These are phyloP conservation scores for Apodemia mormo DNA, from an alignment of 2,888 invertebrate genomes.

Conservation along the genomic window DNA sequence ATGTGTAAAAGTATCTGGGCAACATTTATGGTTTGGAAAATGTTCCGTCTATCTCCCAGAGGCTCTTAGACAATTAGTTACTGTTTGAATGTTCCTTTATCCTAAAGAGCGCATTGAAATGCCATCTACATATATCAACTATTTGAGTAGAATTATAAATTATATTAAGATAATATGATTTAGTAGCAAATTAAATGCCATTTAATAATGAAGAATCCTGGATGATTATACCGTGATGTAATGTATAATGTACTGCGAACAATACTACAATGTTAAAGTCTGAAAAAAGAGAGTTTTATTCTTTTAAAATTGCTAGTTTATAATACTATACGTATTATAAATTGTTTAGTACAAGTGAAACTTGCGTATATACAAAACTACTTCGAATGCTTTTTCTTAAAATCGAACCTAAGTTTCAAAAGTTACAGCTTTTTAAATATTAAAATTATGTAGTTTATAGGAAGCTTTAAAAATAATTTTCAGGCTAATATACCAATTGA, in stretches of 20 bases:
- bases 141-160: slow-evolving; percentile 11
- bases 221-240: not conserved
- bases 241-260: not conserved
- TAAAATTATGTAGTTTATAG: too few relatives aligned
- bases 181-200: slow-evolving; percentile 1
- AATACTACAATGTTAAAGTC: not conserved
- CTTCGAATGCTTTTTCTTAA: too few relatives aligned
- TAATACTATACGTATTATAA: too few relatives aligned
- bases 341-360: too few relatives aligned
- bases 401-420: too few relatives aligned
- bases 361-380: too few relatives aligned
- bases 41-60: not conserved
- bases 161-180: slow-evolving; percentile 9
- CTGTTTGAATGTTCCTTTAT: slow-evolving; percentile 10
- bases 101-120: slow-evolving; percentile 12
- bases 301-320: too few relatives aligned
- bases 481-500: too few relatives aligned
- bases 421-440: too few relatives aligned
- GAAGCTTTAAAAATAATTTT: too few relatives aligned
- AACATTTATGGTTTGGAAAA: not conserved
- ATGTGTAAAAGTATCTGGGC: too few relatives aligned
- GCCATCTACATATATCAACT: slow-evolving; percentile 13
- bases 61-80: not conserved
- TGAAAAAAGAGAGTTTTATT: not conserved
- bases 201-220: not conserved